Evolutionary conservation across 1,140 invertebrate species (phyloP).

Genomic region (Drosophila triauraria): DNA sequence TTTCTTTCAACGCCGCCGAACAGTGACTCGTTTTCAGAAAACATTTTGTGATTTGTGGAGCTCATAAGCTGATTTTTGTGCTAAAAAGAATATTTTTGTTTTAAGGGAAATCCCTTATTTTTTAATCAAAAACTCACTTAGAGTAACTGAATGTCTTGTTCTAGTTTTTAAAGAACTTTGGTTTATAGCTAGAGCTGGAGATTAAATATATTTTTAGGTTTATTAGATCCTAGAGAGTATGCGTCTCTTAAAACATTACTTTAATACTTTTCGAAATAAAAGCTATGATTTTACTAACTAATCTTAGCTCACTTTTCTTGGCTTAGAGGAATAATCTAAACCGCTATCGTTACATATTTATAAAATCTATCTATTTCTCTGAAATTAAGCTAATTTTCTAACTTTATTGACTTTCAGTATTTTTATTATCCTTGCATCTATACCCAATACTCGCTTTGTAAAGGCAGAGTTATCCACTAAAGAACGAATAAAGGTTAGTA

Average conservation of each 20-base stretch:
- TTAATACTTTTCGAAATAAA: no score
- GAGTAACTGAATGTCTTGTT: not conserved
- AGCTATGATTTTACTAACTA: no score
- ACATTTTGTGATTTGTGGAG: conserved; percentile 21
- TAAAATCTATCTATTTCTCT: not conserved
- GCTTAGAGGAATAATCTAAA: no score
- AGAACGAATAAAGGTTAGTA: conserved; percentile 67
- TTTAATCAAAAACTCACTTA: not conserved
- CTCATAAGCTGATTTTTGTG: conserved; percentile 15
- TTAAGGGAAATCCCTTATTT: conserved; percentile 1
- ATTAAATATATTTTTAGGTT: no score
- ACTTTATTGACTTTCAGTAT: conserved; percentile 40
- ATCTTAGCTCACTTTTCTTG: no score
- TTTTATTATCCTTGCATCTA: conserved; percentile 44
- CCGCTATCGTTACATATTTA: no score
- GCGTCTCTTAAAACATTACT: no score
- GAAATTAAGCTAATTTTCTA: not conserved
- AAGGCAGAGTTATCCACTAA: conserved; percentile 59
- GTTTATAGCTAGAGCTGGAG: not conserved
- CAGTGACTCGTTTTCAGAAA: conserved; percentile 40
- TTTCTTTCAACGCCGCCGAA: conserved; percentile 24
- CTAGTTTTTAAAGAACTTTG: not conserved
- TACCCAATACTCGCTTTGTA: conserved; percentile 37
- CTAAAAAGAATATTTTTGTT: conserved; percentile 7
- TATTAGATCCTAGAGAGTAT: no score